Conservation (phyloP, 2,797 vertebrate genomes). For the Enoplosus armatus region DNA sequence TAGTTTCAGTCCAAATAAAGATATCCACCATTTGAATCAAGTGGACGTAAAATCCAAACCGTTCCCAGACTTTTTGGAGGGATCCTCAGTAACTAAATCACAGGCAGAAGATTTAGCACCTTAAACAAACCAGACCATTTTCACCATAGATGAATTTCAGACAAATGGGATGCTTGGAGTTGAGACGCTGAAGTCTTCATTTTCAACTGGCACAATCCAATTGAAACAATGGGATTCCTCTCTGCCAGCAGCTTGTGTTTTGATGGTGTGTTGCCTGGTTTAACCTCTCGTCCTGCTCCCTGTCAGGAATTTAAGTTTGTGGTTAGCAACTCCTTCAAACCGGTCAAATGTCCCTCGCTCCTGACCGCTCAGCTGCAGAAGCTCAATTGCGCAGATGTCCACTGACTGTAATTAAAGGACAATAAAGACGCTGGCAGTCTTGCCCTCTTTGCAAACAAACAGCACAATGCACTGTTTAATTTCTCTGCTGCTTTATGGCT, state of each 20-base stretch:
- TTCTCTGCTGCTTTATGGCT: neutral
- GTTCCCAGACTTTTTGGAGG: neutral
- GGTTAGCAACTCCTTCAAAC: slow-evolving; percentile 37
- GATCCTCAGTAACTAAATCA: neutral
- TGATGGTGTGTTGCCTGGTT: slow-evolving; percentile 15
- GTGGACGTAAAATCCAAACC: neutral
- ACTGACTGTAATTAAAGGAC: slow-evolving; percentile 42
- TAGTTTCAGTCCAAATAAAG: slow-evolving; percentile 13
- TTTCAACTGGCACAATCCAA: neutral
- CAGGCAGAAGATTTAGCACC: neutral
- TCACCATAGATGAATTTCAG: neutral
- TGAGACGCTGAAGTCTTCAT: slow-evolving; percentile 17
- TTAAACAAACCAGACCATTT: neutral
- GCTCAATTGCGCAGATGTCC: neutral
- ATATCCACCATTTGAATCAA: neutral
- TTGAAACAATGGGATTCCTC: slow-evolving; percentile 9
- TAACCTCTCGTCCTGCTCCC: slow-evolving; percentile 26
- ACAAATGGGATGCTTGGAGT: neutral
- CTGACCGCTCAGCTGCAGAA: slow-evolving; percentile 30
- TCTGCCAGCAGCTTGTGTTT: slow-evolving; percentile 29
- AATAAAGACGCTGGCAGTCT: slow-evolving; percentile 13
- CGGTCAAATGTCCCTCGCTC: slow-evolving; percentile 21
- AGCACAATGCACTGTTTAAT: too few relatives aligned
- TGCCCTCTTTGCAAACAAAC: slow-evolving; percentile 18
- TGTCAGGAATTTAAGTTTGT: slow-evolving; percentile 29